Evolutionary conservation across 1,140 invertebrate species (phyloP).

Genomic region (Penaeus vannamei): DNA sequence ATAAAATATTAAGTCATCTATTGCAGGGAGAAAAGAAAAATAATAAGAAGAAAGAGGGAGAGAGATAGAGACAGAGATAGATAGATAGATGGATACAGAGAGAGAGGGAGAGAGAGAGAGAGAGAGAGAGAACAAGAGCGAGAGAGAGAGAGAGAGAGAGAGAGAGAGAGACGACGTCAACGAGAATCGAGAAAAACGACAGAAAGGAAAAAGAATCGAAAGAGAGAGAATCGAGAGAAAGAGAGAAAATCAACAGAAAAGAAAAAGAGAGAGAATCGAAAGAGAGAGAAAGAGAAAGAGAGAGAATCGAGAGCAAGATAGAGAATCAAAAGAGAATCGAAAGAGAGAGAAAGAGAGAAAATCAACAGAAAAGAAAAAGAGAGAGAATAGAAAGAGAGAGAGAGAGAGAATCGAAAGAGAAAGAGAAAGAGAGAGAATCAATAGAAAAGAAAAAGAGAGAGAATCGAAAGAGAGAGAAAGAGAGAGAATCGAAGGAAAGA

Average conservation of each 20-base stretch:
- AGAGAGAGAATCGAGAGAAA: background rate
- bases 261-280: background rate
- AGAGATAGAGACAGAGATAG: background rate
- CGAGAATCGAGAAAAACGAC: too few species aligned
- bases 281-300: too few species aligned
- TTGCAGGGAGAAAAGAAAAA: background rate
- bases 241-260: slow-evolving; percentile 1
- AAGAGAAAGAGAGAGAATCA: too few species aligned
- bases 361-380: background rate
- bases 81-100: background rate
- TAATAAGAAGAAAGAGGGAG: background rate
- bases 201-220: background rate
- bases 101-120: slow-evolving; percentile 1
- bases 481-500: too few species aligned
- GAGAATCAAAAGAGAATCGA: too few species aligned
- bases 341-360: too few species aligned
- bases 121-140: background rate
- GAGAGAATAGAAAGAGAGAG: background rate
- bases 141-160: background rate
- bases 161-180: too few species aligned
- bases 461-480: too few species aligned
- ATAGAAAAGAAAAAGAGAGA: too few species aligned
- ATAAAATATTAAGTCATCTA: too few species aligned
- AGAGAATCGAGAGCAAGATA: too few species aligned
- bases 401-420: background rate